Base-by-base conservation (phyloP, 1,140 invertebrate species). In the Ceratoteleas bidentatus region DNA sequence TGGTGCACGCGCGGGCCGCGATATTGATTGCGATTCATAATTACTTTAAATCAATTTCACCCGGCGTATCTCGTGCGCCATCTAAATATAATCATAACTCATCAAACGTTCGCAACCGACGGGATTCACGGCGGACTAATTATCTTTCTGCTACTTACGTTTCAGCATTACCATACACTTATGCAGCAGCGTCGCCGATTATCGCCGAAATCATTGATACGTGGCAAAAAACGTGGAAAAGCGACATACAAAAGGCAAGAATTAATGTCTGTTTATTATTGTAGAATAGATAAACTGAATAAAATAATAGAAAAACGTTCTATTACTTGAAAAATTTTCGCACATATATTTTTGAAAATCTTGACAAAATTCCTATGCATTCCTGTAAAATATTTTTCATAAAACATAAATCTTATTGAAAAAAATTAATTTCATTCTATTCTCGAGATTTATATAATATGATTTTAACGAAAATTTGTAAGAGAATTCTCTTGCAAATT, bases 11-110 rank as follows among this genome's bases (percentile, higher is more conserved):
- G 45, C 11, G 16, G 54, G 11, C 61, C 6, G 38, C 11, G 52
- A 64, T 78, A 77, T 78, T 78, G 75, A 78, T 70, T 78, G 65
- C 70, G 61, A 79, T 79, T 60, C 61, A 60, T 72, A 72, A 79
- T 79, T 79, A 68, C 62, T n/a, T 60, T 15, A 62, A 80, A 73
- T 72, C 69, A 80, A 80, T 80, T 68, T 68, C 49, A 36, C 47
- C n/a, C 9, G 40, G 10, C 40, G 52, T 78, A 78, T 73, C 62
- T 60, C 14, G 62, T 47, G n/a, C 50, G 34, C 2, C 61, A 79
- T 79, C 74, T 52, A 40, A 77, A 62, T 57, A 56, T 57, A 69
- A 80, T 73, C 68, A 73, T 80, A 80, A 80, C 34, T 80, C 76
- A 80, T 47, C 38, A 52, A 65, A 15, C 53, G 69, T 62, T 50